Percentiles rank a stretch among this genome's conserved stretches.
phyloP scores from a whole-genome alignment of 2,113 vertebrate genomes.

The Glaucidium brasilianum region DNA sequence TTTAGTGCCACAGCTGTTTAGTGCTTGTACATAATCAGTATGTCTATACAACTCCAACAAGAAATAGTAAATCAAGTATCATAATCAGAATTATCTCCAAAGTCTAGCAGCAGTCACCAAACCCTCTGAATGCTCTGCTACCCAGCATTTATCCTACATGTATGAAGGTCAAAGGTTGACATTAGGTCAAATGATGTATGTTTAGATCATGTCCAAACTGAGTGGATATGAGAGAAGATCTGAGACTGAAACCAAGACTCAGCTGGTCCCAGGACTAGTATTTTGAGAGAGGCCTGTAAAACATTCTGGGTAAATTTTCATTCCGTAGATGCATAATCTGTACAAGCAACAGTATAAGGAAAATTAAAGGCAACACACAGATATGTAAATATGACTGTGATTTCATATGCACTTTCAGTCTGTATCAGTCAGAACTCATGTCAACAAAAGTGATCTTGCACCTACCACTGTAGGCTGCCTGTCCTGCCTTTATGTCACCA shows the following conservation, averaged over 20 bases:
- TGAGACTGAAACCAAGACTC: neutral
- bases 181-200: neutral
- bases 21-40: conserved; percentile 33
- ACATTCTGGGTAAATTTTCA: neutral
- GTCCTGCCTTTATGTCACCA: neutral
- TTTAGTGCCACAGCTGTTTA: conserved; percentile 44
- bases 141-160: neutral
- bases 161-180: neutral
- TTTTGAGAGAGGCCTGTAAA: neutral
- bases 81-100: conserved; percentile 2
- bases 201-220: neutral
- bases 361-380: neutral
- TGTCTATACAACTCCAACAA: neutral
- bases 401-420: neutral
- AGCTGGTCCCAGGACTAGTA: neutral
- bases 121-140: neutral
- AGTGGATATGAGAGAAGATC: neutral
- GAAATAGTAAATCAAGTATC: conserved; percentile 45
- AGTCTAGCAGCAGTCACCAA: neutral
- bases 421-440: neutral
- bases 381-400: neutral
- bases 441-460: neutral
- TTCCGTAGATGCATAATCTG: neutral
- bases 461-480: neutral
- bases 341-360: neutral